These are phyloP conservation scores for Acrocephalus scirpaceus DNA, from an alignment of 2,797 vertebrate species.

Conservation along the genomic window DNA sequence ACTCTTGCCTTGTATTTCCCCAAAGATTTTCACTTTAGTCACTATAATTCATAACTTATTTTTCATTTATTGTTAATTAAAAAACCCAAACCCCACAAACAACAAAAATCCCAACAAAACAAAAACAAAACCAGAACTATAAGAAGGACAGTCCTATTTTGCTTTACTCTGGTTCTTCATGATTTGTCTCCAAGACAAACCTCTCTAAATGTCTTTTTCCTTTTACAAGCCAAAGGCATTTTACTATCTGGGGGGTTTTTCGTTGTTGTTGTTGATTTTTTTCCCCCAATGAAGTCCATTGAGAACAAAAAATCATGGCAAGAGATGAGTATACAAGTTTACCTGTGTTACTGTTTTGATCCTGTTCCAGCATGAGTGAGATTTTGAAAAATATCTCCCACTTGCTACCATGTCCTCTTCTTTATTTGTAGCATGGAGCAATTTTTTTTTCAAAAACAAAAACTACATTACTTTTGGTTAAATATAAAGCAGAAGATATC, in stretches of 20 bases:
- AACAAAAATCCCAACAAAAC: neutral
- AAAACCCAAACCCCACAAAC: neutral
- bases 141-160: neutral
- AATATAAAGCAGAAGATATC: neutral
- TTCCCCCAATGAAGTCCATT: neutral
- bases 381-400: neutral
- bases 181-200: neutral
- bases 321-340: rapidly evolving
- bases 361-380: neutral
- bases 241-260: neutral
- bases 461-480: neutral
- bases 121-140: neutral
- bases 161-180: neutral
- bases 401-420: neutral
- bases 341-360: neutral
- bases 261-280: no score
- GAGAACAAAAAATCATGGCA: neutral
- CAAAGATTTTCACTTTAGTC: neutral
- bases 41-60: neutral
- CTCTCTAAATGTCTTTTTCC: neutral
- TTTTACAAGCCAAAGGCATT: neutral
- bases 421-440: neutral
- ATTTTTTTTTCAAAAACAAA: neutral
- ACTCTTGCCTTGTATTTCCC: neutral
- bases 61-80: neutral